Conservation (phyloP, 2,888 invertebrate species). For the Celastrina argiolus region DNA sequence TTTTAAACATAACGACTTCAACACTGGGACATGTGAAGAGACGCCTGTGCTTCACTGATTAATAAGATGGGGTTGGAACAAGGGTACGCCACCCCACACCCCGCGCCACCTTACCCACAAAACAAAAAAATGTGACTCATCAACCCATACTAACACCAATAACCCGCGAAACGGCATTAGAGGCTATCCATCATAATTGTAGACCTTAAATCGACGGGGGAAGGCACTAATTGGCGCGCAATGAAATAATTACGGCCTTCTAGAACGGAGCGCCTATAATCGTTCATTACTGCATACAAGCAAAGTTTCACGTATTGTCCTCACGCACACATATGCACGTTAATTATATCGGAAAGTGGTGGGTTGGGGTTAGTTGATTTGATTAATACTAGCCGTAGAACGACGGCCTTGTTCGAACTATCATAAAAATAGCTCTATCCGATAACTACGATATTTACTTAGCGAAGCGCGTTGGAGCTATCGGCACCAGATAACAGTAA, state of each 20-base stretch:
- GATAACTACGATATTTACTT: slow-evolving; percentile 33
- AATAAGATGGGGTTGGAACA: slow-evolving; percentile 78
- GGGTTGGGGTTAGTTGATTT: slow-evolving; percentile 76
- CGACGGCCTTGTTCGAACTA: slow-evolving; percentile 66
- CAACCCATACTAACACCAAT: slow-evolving; percentile 59
- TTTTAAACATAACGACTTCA: slow-evolving; percentile 58
- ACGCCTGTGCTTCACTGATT: slow-evolving; percentile 76
- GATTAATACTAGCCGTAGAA: slow-evolving; percentile 75
- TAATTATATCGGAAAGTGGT: slow-evolving; percentile 78
- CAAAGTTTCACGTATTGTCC: slow-evolving; percentile 63
- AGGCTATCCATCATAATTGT: slow-evolving; percentile 53
- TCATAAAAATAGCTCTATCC: slow-evolving; percentile 70
- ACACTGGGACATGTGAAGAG: slow-evolving; percentile 72
- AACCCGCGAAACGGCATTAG: slow-evolving; percentile 40
- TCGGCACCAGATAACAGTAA: not conserved
- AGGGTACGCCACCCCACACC: slow-evolving; percentile 66
- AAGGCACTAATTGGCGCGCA: slow-evolving; percentile 49
- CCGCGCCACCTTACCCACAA: slow-evolving; percentile 76
- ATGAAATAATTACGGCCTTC: slow-evolving; percentile 48
- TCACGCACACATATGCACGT: slow-evolving; percentile 70
- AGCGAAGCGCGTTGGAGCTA: not conserved
- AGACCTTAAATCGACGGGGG: slow-evolving; percentile 55
- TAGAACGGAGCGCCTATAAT: slow-evolving; percentile 70
- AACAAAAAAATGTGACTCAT: slow-evolving; percentile 80
- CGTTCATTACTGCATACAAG: slow-evolving; percentile 76